Conservation (phyloP, 2,113 vertebrate species). For the Sakesphorus luctuosus region DNA sequence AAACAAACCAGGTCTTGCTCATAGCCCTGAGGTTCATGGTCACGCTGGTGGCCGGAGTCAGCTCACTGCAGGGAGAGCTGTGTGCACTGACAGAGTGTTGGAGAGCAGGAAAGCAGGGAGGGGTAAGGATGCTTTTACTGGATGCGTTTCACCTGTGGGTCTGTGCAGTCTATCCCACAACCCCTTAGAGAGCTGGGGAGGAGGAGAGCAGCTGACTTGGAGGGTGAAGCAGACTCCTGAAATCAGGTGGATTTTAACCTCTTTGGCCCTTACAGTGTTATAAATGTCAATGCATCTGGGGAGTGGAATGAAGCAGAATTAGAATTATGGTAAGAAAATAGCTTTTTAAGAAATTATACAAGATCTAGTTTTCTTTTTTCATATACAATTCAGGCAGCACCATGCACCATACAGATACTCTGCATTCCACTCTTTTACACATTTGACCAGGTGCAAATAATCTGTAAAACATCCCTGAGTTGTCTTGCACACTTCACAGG, state of each 20-base stretch:
- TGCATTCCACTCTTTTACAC: background rate
- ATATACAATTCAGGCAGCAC: background rate
- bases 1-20: background rate
- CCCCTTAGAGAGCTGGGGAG: background rate
- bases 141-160: background rate
- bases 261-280: background rate
- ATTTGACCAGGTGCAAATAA: slow-evolving; percentile 11
- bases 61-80: background rate
- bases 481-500: background rate
- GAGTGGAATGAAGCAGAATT: background rate
- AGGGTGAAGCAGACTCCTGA: background rate
- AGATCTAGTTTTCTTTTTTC: background rate
- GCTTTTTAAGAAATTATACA: background rate
- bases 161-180: background rate
- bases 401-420: background rate
- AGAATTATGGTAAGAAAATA: background rate
- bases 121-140: background rate
- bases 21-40: background rate
- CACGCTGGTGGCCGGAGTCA: background rate
- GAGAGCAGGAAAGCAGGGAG: background rate
- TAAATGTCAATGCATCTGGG: background rate
- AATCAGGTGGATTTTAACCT: background rate
- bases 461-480: background rate
- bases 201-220: background rate
- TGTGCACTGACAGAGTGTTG: background rate